Evolutionary conservation across 1,140 invertebrate species (phyloP).

Genomic region (Lepidurus arcticus): DNA sequence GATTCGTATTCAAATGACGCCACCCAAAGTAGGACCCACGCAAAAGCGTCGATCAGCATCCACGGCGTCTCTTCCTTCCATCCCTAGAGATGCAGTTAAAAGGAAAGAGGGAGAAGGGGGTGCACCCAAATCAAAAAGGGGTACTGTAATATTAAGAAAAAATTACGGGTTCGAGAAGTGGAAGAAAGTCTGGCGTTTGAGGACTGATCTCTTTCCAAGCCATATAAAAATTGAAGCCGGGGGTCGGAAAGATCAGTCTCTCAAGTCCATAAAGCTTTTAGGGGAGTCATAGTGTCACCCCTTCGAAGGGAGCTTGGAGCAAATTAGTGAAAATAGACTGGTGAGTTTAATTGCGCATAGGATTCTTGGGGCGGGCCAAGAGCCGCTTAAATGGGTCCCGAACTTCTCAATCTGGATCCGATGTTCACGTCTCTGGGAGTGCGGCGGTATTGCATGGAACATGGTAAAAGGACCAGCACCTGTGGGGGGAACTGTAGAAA

Average conservation of each 20-base stretch:
- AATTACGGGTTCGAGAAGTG: background rate
- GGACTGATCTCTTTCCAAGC: background rate
- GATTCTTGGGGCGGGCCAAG: background rate
- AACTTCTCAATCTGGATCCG: too few relatives aligned
- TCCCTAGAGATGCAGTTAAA: constrained; percentile 14
- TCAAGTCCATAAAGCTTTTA: constrained; percentile 9
- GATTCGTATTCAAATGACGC: constrained; percentile 19
- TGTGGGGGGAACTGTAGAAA: background rate
- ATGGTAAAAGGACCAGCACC: background rate
- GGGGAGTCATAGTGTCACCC: background rate
- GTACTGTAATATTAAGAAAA: constrained; percentile 22
- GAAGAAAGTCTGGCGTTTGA: background rate
- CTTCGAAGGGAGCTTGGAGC: background rate
- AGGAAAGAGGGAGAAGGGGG: background rate
- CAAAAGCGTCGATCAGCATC: constrained; percentile 11
- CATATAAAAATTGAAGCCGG: background rate
- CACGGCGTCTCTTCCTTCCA: background rate
- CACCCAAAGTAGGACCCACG: constrained; percentile 8
- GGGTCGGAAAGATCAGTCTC: background rate
- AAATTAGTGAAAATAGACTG: background rate
- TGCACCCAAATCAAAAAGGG: background rate
- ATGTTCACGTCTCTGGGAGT: background rate
- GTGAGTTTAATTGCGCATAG: background rate
- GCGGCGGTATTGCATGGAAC: background rate
- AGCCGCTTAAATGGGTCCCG: too few relatives aligned